Evolutionary conservation across 2,113 vertebrate species (phyloP), one percentile per base, ranked within the genome.

Genomic region (Eublepharis macularius): DNA sequence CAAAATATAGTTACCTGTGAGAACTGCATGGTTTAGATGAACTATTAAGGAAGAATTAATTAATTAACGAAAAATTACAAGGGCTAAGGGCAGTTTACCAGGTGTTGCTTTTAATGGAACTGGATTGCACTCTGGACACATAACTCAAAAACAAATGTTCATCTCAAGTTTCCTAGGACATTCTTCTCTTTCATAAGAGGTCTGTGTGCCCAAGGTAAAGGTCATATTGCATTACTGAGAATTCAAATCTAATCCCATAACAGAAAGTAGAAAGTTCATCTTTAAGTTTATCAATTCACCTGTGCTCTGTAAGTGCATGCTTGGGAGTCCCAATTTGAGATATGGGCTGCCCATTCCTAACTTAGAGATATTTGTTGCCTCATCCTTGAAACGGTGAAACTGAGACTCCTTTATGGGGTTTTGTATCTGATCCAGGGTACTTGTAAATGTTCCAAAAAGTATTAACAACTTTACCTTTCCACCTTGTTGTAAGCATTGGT

Each of bases 201-300:
- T 5, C 0, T 82, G 0, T 84, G 10, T 70, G 54, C 76, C 85
- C 84, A 54, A 81, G n/a, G 89, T 89, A 82, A 24, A 69, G n/a
- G 5, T 0, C 75, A 41, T 19, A 77, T 17, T 86, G 72, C 81
- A 45, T 87, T 84, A 77, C 8, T 70, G 66, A 81, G 26, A 85
- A 86, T 91, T 83, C 79, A 84, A 86, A 80, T 43, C 63, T 75
- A 3, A 9, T 39, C 51, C 89, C 85, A 39, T 81, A 88, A 73
- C 73, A 0, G 1, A 45, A 65, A 11, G 54, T 0, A 51, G 39
- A 32, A 90, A 85, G 78, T 29, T 73, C 4, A 84, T n/a, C 9
- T 14, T 78, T 76, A 77, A 86, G 12, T 43, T 10, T 82, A 14
- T 57, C n/a, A 29, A 1, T 13, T 80, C 1, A 2, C 84, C 57